Percentiles rank a stretch among this genome's conserved stretches.
Evolutionary conservation across 2,888 invertebrate species (phyloP).

Genomic region (Oscheius sp.): DNA sequence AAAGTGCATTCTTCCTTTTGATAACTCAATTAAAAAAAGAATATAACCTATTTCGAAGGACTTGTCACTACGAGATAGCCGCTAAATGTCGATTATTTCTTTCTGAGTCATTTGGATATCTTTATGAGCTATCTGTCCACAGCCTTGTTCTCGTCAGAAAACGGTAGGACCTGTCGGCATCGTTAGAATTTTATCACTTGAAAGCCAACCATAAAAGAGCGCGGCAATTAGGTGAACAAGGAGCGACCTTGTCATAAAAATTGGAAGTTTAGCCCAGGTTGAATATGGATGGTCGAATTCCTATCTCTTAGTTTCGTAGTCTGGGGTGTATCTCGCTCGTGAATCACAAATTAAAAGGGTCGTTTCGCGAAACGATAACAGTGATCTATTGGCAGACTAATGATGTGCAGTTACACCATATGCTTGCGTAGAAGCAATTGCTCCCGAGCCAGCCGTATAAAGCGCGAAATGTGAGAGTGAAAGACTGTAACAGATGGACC

Average conservation of each 20-base stretch:
- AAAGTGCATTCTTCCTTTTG: conserved; percentile 1
- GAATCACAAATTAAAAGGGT: background rate
- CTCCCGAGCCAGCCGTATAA: conserved; percentile 22
- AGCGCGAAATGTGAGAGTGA: conserved; percentile 23
- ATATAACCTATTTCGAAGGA: background rate
- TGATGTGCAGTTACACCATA: conserved; percentile 21
- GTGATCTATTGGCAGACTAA: conserved; percentile 9
- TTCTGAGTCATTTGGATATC: no score
- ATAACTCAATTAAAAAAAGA: background rate
- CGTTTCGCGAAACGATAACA: background rate
- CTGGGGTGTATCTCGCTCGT: background rate
- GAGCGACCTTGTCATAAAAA: background rate
- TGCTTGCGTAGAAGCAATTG: conserved; percentile 8
- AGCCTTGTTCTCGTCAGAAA: background rate
- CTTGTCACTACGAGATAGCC: background rate
- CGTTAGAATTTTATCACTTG: background rate
- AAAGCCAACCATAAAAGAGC: background rate
- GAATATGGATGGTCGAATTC: background rate
- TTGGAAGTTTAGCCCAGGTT: background rate
- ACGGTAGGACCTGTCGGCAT: conserved; percentile 1
- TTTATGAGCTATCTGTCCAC: background rate
- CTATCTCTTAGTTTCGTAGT: background rate
- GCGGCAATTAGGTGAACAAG: background rate
- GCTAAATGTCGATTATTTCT: no score
- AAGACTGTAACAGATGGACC: conserved; percentile 24